Percentiles rank a stretch among this genome's conserved stretches.
These are phyloP conservation scores for Gerosis bhagava DNA, from an alignment of 2,888 invertebrate genomes.

Conservation along the genomic window DNA sequence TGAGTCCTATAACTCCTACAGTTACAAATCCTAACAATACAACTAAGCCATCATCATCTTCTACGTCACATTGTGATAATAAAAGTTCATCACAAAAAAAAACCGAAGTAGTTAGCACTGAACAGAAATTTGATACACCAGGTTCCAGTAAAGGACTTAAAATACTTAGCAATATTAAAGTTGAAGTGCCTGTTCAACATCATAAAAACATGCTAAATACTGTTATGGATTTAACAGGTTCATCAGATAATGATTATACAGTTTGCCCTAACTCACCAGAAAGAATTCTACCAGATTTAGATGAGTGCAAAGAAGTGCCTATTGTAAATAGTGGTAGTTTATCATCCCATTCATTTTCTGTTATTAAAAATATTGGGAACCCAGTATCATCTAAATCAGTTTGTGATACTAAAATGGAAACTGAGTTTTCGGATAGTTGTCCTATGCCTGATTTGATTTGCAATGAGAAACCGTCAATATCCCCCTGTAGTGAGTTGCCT, in stretches of 20 bases:
- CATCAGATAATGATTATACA: conserved; percentile 57
- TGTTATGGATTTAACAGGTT: conserved; percentile 69
- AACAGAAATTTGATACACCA: conserved; percentile 48
- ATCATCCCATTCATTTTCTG: conserved; percentile 67
- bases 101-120: conserved; percentile 39
- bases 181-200: conserved; percentile 77
- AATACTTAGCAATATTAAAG: conserved; percentile 77
- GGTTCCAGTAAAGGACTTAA: conserved; percentile 67
- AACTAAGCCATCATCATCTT: not conserved
- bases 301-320: too few species aligned
- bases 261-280: conserved; percentile 56
- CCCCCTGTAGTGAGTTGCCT: conserved; percentile 74
- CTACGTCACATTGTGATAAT: conserved; percentile 3
- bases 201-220: conserved; percentile 72
- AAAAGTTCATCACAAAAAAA: conserved; percentile 31
- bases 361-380: conserved; percentile 75
- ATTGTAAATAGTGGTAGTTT: too few species aligned
- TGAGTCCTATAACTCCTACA: conserved; percentile 56
- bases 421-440: conserved; percentile 69
- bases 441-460: conserved; percentile 76
- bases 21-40: conserved; percentile 27
- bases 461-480: conserved; percentile 77
- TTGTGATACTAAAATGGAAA: conserved; percentile 60
- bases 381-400: conserved; percentile 53
- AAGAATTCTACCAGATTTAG: conserved; percentile 67